Conservation (phyloP, 2,888 invertebrate species). For the Thera britannica region DNA sequence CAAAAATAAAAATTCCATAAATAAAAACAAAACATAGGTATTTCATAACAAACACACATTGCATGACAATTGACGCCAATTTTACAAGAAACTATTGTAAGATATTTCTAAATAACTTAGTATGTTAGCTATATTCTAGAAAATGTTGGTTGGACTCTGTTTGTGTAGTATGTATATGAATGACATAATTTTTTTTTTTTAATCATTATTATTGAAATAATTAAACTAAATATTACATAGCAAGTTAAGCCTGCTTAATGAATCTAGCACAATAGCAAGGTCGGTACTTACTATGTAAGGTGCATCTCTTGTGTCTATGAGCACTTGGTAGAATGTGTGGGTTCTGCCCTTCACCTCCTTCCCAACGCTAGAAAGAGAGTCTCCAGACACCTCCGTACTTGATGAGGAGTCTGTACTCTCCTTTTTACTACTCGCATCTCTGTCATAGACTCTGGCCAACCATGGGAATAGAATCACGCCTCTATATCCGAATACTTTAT, state of each 20-base stretch:
- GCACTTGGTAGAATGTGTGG: conserved; percentile 98
- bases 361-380: conserved; percentile 84
- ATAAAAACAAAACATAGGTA: conserved; percentile 20
- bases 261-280: conserved; percentile 17
- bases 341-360: conserved; percentile 96
- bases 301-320: conserved; percentile 98
- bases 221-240: conserved; percentile 1
- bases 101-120: neutral
- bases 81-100: neutral
- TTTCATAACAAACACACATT: conserved; percentile 1
- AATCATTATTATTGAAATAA: neutral
- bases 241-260: conserved; percentile 14
- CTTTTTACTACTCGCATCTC: conserved; percentile 91
- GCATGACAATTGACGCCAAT: conserved; percentile 4
- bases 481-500: conserved; percentile 98
- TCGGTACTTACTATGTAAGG: conserved; percentile 94
- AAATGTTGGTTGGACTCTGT: neutral
- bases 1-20: conserved; percentile 63
- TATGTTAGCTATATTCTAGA: neutral
- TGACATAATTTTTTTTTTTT: conserved; percentile 23
- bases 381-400: conserved; percentile 61
- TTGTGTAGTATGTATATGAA: conserved; percentile 22
- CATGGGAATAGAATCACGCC: conserved; percentile 99
- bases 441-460: conserved; percentile 97
- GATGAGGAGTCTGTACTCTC: conserved; percentile 73